Percentiles rank a stretch among this genome's conserved stretches.
These are phyloP conservation scores for Zeugodacus cucurbitae DNA, from an alignment of 1,140 invertebrate genomes.

Conservation along the genomic window DNA sequence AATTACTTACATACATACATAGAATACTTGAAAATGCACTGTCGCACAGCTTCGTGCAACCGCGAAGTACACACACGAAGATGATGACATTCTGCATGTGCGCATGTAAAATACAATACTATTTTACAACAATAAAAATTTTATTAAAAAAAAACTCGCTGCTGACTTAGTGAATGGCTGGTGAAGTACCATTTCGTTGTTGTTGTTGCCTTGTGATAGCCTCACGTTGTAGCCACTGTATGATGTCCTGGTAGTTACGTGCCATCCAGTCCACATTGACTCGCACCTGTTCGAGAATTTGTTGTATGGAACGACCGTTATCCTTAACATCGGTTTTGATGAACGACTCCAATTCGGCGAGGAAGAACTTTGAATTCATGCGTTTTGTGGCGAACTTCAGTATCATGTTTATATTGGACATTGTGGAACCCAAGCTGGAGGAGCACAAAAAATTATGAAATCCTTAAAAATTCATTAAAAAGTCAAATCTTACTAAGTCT, in stretches of 20 bases:
- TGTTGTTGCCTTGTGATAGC: not conserved
- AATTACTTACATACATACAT: not conserved
- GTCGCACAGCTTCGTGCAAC: not conserved
- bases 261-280: slow-evolving; percentile 86
- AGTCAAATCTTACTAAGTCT: slow-evolving; percentile 71
- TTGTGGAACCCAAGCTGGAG: slow-evolving; percentile 76
- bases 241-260: slow-evolving; percentile 77
- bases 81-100: not conserved
- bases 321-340: slow-evolving; percentile 71
- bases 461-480: not conserved
- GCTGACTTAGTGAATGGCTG: not conserved
- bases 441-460: slow-evolving; percentile 11
- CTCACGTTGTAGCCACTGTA: slow-evolving; percentile 73
- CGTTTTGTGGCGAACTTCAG: slow-evolving; percentile 76
- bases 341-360: slow-evolving; percentile 80
- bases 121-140: not conserved
- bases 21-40: slow-evolving; percentile 2
- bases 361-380: slow-evolving; percentile 79
- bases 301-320: slow-evolving; percentile 77
- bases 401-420: slow-evolving; percentile 78
- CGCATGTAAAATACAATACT: not conserved
- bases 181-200: not conserved
- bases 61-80: not conserved
- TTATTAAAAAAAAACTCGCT: not conserved
- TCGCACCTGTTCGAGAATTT: slow-evolving; percentile 81